Evolutionary conservation across 1,140 invertebrate species (phyloP), one percentile per base, ranked within the genome.

Genomic region (Choristoneura fumiferana): DNA sequence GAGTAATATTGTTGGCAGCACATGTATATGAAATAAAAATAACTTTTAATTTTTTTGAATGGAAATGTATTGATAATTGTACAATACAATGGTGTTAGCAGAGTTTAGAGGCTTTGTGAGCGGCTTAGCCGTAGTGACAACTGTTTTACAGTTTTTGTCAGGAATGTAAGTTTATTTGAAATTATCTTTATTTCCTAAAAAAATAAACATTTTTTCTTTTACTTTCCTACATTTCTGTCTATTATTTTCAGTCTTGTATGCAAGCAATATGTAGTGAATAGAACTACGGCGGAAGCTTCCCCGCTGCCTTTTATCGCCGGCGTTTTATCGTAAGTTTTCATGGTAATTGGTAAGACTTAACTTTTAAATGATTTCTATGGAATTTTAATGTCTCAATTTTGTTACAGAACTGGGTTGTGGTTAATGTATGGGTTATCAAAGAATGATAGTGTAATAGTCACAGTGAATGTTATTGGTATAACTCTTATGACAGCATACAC

Each of bases 241-340:
- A 36, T 34, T 78, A 81, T 58, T 92, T 91, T 73, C 76, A 95
- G 94, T 37, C 81, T 94, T 36, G 92, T 94, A 12, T 94, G 94
- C 70, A 91, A 87, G 63, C 93, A 93, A 81, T 93, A 93, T 82
- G 89, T 93, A 6, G 80, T 83, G 65, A 94, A 93, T 81, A 90
- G 91, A 57, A 92, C 92, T 15, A 94, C 93, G 4, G 93, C 92
- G 8, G 93, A 95, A 72, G 89, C 92, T 6, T 95, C 95, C 3
- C 91, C 92, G 0, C 89, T 95, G 60, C 93, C 95, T 52, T 96
- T 96, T 85, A 84, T 95, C 55, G 93, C 93, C 69, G 95, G 94
- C 65, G 93, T 94, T 75, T 87, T 95, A 74, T 95, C 94, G 94
- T 95, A 91, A 92, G 93, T 92, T 45, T 60, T 52, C 14, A 54